phyloP scores from a whole-genome alignment of 1,140 invertebrate species.

The Periplaneta americana region DNA sequence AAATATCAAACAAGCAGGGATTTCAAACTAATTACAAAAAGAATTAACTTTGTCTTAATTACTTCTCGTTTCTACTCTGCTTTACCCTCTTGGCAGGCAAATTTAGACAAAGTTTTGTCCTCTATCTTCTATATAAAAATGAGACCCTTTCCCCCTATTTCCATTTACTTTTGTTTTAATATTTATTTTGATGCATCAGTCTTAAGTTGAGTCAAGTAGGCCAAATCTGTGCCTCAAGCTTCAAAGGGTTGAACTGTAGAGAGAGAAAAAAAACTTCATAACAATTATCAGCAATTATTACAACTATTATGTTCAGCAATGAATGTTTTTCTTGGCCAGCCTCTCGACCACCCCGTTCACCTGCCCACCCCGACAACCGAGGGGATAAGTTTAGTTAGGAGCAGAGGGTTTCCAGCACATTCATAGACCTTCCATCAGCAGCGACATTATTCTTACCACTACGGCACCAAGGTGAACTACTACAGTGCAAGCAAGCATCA shows the following conservation, averaged over 20 bases:
- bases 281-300: not conserved
- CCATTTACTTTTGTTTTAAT: slow-evolving; percentile 1
- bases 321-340: not conserved
- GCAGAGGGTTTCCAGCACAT: not conserved
- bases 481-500: not conserved
- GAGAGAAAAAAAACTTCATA: slow-evolving; percentile 1
- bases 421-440: not conserved
- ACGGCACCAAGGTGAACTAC: not conserved
- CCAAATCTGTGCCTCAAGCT: slow-evolving; percentile 15
- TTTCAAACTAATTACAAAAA: not conserved
- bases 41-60: not conserved
- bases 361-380: not conserved
- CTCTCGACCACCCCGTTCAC: not conserved
- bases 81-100: slow-evolving; percentile 16
- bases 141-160: slow-evolving; percentile 9
- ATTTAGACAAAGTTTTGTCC: slow-evolving; percentile 6
- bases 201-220: slow-evolving; percentile 22
- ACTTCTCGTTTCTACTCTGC: not conserved
- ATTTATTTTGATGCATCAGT: slow-evolving; percentile 21
- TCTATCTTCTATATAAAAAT: slow-evolving; percentile 12
- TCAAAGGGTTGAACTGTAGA: slow-evolving; percentile 8
- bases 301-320: not conserved
- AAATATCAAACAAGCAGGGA: not conserved
- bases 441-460: not conserved
- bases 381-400: not conserved